Evolutionary conservation across 2,888 invertebrate genomes (phyloP), one percentile per base, ranked within the genome.

Genomic region (Nebria brevicollis): DNA sequence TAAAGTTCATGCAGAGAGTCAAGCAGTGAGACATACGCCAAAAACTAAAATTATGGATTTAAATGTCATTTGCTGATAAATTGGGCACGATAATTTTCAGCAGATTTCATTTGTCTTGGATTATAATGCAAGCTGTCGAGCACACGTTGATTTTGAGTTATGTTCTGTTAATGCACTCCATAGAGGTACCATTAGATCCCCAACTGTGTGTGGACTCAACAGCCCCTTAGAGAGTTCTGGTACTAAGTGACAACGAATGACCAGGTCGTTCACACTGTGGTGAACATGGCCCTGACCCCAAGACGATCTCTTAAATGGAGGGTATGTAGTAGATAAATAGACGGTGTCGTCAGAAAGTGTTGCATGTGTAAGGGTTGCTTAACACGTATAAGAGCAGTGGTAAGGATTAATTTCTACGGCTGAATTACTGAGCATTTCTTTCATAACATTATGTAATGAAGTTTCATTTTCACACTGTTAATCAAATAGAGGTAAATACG

Each of bases 71-170:
- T 41, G 70, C 70, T 25, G 73, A 70, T 73, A 78, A 78, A 78
- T 78, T 72, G 72, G 34, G 78, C 73, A 65, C 34, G 66, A 43
- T 73, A 78, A 78, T 78, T 78, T 78, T 74, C 73, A 41, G 65
- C 72, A 73, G 73, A 73, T 74, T 78, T 78, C 78, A 78, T 78
- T 78, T 72, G 70, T 77, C 77, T 77, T 77, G 54, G 70, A 54
- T 66, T 72, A 77, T 77, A 77, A 77, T 77, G 73, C 73, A 66
- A 78, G 65, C 73, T 78, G 73, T 66, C 78, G 74, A 64, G 64
- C 43, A 66, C 66, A 20, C 65, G 78, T 66, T 78, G 78, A 78
- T 78, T 78, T 78, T 78, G 73, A 78, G 78, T 78, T 77, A 77
- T 73, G 77, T 77, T 77, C 77, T 65, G 77, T 64, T 78, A 78